Evolutionary conservation across 2,888 invertebrate species (phyloP).

Genomic region (Drosophila prostipennis): DNA sequence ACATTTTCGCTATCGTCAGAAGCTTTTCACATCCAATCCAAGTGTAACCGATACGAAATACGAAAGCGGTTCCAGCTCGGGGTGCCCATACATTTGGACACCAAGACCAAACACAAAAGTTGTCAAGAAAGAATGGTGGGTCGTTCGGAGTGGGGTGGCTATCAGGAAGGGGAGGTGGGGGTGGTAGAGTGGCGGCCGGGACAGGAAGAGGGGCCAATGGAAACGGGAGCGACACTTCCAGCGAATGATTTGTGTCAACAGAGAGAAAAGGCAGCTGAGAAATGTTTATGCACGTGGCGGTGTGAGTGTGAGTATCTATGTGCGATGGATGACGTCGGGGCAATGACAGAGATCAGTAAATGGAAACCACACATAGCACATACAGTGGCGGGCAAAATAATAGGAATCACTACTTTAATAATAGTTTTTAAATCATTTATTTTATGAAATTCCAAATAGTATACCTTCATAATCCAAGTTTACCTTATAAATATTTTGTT

Average conservation of each 20-base stretch:
- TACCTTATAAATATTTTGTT: too few species aligned
- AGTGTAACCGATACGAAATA: conserved; percentile 65
- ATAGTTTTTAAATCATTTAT: too few species aligned
- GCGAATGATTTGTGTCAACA: conserved; percentile 79
- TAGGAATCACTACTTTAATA: neutral
- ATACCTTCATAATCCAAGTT: too few species aligned
- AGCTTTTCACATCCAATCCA: conserved; percentile 36
- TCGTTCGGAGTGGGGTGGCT: neutral
- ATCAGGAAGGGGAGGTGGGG: neutral
- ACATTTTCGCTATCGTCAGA: conserved; percentile 51
- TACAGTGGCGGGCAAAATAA: conserved; percentile 3
- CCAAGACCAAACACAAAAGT: conserved; percentile 47
- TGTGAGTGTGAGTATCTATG: conserved; percentile 25
- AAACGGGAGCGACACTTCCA: conserved; percentile 55
- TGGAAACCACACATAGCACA: conserved; percentile 27
- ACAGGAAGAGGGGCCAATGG: conserved; percentile 33
- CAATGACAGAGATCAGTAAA: conserved; percentile 53
- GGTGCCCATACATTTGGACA: conserved; percentile 60
- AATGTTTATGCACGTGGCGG: conserved; percentile 47
- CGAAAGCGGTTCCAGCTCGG: conserved; percentile 37
- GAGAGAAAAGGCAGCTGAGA: conserved; percentile 59
- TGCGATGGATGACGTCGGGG: conserved; percentile 35
- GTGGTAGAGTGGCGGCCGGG: neutral
- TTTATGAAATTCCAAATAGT: too few species aligned
- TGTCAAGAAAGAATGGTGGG: conserved; percentile 17